Percentiles rank a stretch among this genome's conserved stretches.
These are phyloP conservation scores for Urocyon cinereoargenteus DNA, from an alignment of 2,797 vertebrate genomes.

Conservation along the genomic window DNA sequence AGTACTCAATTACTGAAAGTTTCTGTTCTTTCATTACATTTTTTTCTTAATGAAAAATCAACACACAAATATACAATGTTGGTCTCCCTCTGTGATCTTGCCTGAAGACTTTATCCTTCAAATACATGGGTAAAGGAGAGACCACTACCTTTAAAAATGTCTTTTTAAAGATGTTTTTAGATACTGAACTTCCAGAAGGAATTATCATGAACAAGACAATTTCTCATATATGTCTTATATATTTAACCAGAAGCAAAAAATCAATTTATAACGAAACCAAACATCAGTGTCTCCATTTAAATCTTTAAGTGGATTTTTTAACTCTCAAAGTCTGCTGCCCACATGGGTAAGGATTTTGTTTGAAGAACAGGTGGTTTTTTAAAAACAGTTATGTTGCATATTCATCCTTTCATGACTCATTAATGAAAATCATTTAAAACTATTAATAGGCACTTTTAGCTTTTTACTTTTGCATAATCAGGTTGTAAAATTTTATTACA, in stretches of 20 bases:
- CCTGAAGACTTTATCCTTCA: conserved; percentile 52
- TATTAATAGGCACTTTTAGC: background rate
- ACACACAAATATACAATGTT: background rate
- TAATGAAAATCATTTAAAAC: background rate
- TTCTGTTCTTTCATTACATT: conserved; percentile 7
- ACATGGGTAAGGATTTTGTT: background rate
- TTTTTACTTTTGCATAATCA: background rate
- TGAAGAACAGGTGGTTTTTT: background rate
- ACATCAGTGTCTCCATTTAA: conserved; percentile 13
- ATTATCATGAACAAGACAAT: background rate
- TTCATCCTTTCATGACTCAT: background rate
- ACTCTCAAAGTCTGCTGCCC: background rate
- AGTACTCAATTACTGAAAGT: conserved; percentile 54
- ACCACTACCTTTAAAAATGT: conserved; percentile 68
- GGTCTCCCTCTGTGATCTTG: conserved; percentile 55
- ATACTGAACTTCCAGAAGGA: conserved; percentile 76
- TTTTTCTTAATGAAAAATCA: conserved; percentile 68
- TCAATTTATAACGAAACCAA: conserved; percentile 65
- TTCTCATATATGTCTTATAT: conserved; percentile 30
- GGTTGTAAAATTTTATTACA: background rate
- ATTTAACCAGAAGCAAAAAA: conserved; percentile 78
- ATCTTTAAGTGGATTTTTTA: background rate
- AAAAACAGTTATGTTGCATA: background rate
- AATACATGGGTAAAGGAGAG: conserved; percentile 37
- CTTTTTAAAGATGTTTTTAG: conserved; percentile 72